phyloP scores from a whole-genome alignment of 2,113 vertebrate species.

The Vidua macroura region DNA sequence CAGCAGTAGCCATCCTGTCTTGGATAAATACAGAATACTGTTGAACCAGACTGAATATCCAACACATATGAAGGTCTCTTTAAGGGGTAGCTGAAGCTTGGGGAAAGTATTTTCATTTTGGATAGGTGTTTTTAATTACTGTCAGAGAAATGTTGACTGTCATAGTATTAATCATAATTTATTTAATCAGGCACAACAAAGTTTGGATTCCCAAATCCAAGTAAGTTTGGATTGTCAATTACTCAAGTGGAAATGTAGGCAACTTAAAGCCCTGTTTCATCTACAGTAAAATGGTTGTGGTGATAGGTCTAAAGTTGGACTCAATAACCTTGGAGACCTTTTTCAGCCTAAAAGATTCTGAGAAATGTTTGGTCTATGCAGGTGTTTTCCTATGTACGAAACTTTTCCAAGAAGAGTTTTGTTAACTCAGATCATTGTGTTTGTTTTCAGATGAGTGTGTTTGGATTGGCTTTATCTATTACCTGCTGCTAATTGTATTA shows the following conservation, averaged over 20 bases:
- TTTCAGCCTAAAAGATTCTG: not conserved
- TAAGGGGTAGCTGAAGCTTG: not conserved
- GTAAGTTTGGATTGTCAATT: not conserved
- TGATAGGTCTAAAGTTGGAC: not conserved
- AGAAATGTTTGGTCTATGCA: not conserved
- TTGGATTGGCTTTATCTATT: not conserved
- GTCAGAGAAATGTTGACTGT: not conserved
- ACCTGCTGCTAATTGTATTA: not conserved
- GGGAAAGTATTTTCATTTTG: not conserved
- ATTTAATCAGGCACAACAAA: not conserved
- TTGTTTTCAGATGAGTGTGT: not conserved
- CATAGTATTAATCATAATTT: not conserved
- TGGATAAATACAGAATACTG: not conserved
- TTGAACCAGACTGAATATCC: not conserved
- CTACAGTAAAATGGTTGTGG: not conserved
- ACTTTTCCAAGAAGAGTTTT: not conserved
- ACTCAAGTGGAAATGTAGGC: not conserved
- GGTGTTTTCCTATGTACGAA: not conserved
- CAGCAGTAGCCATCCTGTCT: not conserved
- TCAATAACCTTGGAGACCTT: not conserved
- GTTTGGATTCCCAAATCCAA: not conserved
- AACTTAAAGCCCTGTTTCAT: not conserved
- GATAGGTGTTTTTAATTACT: not conserved
- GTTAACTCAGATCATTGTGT: not conserved
- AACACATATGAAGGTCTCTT: not conserved